Conservation (phyloP, 1,140 invertebrate species). For the Psix sp. region DNA sequence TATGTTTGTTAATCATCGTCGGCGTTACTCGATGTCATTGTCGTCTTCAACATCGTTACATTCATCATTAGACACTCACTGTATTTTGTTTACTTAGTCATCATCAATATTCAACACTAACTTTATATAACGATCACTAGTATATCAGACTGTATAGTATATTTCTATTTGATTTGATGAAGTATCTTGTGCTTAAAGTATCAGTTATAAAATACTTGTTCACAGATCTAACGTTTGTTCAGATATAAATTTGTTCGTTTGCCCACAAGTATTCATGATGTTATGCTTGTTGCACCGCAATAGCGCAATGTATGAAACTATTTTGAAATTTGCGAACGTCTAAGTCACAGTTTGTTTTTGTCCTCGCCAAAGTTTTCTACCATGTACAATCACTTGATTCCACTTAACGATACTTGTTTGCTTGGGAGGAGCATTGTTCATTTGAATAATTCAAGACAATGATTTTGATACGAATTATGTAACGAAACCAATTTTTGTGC, state of each 20-base stretch:
- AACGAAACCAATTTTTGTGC: conserved; percentile 71
- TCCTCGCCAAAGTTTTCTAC: conserved; percentile 29
- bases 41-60: conserved; percentile 57
- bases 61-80: conserved; percentile 49
- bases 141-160: conserved; percentile 66
- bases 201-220: conserved; percentile 40
- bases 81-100: conserved; percentile 17
- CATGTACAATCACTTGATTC: conserved; percentile 36
- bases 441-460: conserved; percentile 35
- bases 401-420: conserved; percentile 40
- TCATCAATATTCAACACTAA: conserved; percentile 34
- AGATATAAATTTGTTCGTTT: too few relatives aligned
- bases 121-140: conserved; percentile 47
- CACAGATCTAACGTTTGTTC: too few relatives aligned
- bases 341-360: conserved; percentile 53
- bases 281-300: too few relatives aligned
- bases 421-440: conserved; percentile 46
- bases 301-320: too few relatives aligned
- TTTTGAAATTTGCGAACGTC: conserved; percentile 51
- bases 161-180: conserved; percentile 65
- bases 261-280: too few relatives aligned
- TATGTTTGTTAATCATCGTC: conserved; percentile 21
- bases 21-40: conserved; percentile 37
- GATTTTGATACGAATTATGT: conserved; percentile 58
- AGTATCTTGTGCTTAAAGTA: conserved; percentile 63